Evolutionary conservation across 2,888 invertebrate species (phyloP), one percentile per base, ranked within the genome.

Genomic region (Himalopsyche japonica): DNA sequence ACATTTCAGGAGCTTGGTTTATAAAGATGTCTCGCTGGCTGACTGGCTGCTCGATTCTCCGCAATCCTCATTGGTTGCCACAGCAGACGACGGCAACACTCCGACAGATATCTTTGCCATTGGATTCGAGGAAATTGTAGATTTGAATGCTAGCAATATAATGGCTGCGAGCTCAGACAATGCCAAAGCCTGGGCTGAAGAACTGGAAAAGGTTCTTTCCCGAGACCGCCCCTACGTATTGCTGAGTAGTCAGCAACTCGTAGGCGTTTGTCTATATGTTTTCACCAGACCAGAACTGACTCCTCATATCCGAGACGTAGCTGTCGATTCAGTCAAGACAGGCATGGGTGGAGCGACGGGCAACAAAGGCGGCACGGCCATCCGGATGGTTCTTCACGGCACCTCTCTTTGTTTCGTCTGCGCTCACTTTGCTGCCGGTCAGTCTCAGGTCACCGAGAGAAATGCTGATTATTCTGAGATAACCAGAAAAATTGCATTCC

Each of bases 71-170:
- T 89, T 92, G 86, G 90, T 92, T 18, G 91, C 91, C 87, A 92
- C 92, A 64, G 90, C 91, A 0, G 91, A 92, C 88, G 89, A 91
- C 85, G 90, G 90, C 87, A 92, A 93, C 84, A 92, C 92, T 85
- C 95, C 97, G 24, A 95, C 97, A 81, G 99, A 99, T 91, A 96
- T 99, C 86, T 99, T 96, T 92, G 99, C 98, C 0, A 96, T 99
- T 89, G 99, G 99, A 24, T 99, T 99, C 91, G 98, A 99, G 91
- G 99, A 99, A 93, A 99, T 99, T 87, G 99, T 99, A 12, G 99
- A 99, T 91, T 92, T 99, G 87, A 99, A 98, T 93, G 99, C 99
- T 4, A 96, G 97, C 88, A 99, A 99, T 90, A 99, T 99, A 88
- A 95, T 99, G 93, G 98, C 98, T 87, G 98, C 98, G 34, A 97